Base-by-base conservation (phyloP, 2,797 vertebrate genomes). In the Sylvilagus floridanus region DNA sequence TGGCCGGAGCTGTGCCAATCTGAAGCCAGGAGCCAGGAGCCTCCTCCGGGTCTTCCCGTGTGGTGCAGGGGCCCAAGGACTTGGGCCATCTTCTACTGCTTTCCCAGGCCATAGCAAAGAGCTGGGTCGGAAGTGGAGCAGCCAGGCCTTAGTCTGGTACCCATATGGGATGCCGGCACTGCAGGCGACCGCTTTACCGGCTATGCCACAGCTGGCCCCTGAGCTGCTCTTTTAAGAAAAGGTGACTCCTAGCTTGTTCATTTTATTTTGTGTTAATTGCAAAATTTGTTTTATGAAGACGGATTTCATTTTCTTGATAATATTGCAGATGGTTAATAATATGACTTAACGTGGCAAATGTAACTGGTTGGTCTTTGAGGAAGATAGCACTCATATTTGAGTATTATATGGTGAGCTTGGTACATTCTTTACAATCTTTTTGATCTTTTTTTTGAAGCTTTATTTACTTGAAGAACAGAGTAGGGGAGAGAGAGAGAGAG, bases 261-360 rank as follows among this genome's bases (percentile, higher is more conserved):
- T 93, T 63, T 37, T n/a, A 52, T 66, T 37, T 73, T 57, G 26
- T 88, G 24, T 47, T 81, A 47, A 91, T 88, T 47, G 62, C 62
- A 92, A 78, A 78, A 37, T 78, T 54, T 77, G 28, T 88, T 66
- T 90, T 82, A 76, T 52, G 11, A 63, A 77, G 42, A 62, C 37
- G 60, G 17, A 65, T 77, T 77, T 84, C n/a, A 79, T 81, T 93
- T 84, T 50, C 28, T 60, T 63, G 91, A 54, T 62, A 42, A 37
- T 86, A 92, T 92, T 86, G 32, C 72, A 35, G 47, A 71, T 22
- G 85, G 68, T 63, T 91, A 83, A 57, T 84, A n/a, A 79, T 57
- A 17, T 88, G 60, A 73, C n/a, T 77, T 84, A 66, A 32, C 24
- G 28, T 47, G 42, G 42, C 42, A 47, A 9, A 47, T 47, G 8